Base-by-base conservation (phyloP, 2,797 vertebrate genomes). In the Enoplosus armatus region DNA sequence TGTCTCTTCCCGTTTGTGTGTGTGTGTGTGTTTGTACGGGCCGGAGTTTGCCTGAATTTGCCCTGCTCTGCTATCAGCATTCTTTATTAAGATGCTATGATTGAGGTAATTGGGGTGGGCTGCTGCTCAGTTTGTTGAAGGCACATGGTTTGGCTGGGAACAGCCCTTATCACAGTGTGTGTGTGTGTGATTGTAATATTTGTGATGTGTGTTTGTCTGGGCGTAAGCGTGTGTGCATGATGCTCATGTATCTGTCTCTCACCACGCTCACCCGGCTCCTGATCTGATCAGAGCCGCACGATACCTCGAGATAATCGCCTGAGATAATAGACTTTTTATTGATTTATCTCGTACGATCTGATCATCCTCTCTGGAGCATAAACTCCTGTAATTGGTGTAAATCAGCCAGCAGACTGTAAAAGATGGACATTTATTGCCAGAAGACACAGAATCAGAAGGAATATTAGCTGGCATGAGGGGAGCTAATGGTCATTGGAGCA, bases 271-370 rank as follows among this genome's bases (percentile, higher is more conserved):
- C 31, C 29, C 66, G 16, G 20, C 77, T 72, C 75, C 71, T 45
- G 73, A 87, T 88, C 78, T 41, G 82, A 89, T 85, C 75, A 39
- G 76, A 74, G 79, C 86, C 62, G 88, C 47, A 26, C 86, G 81
- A 80, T 61, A 75, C 78, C 75, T 83, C 4, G 27, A 83, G 84
- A 92, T 92, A 91, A 92, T 91, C 89, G 64, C 76, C 87, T 10
- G 50, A 85, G 88, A 92, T 93, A 94, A 94, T 94, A 82, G 92
- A 91, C 79, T 94, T 94, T 93, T 93, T 94, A 94, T 94, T 92
- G 93, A 94, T 93, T 94, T 89, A 92, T 91, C 86, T 92, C 88
- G 67, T 55, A 84, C 89, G 87, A 91, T 90, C 83, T 87, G 91
- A 92, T 91, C 75, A 76, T 85, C 70, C 62, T 82, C 89, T 80